Percentiles rank a stretch among this genome's conserved stretches.
These are phyloP conservation scores for Lagodon rhomboides DNA, from an alignment of 2,797 vertebrate genomes.

Conservation along the genomic window DNA sequence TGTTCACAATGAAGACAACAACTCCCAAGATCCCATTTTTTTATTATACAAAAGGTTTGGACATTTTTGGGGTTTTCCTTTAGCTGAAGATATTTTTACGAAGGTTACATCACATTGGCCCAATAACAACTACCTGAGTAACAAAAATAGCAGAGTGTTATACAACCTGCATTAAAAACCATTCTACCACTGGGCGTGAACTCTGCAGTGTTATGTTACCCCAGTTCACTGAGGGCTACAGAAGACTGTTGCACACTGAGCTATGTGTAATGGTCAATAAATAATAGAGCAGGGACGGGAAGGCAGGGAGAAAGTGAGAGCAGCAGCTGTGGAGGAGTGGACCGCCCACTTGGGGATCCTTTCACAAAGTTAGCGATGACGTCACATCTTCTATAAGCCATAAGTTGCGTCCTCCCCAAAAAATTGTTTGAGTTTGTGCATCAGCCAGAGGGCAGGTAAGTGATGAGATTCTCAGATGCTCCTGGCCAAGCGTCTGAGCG, in stretches of 20 bases:
- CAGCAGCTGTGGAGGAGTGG: conserved; percentile 38
- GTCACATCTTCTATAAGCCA: conserved; percentile 49
- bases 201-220: conserved; percentile 39
- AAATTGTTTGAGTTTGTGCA: conserved; percentile 12
- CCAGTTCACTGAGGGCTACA: conserved; percentile 50
- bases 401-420: conserved; percentile 20
- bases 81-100: conserved; percentile 21
- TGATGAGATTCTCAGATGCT: conserved; percentile 56
- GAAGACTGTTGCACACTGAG: conserved; percentile 38
- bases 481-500: conserved; percentile 43
- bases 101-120: conserved; percentile 6
- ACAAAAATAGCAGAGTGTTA: background rate
- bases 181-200: conserved; percentile 27
- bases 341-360: conserved; percentile 49
- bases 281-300: conserved; percentile 69
- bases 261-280: conserved; percentile 67
- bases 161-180: conserved; percentile 29
- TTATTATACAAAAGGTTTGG: background rate
- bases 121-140: background rate
- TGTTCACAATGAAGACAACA: no score
- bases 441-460: conserved; percentile 49
- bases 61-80: background rate
- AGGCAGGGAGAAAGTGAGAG: conserved; percentile 55
- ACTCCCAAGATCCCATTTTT: no score
- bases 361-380: conserved; percentile 46